Percentiles rank a stretch among this genome's conserved stretches.
Evolutionary conservation across 2,888 invertebrate genomes (phyloP).

Genomic region (Zonitis immaculata): DNA sequence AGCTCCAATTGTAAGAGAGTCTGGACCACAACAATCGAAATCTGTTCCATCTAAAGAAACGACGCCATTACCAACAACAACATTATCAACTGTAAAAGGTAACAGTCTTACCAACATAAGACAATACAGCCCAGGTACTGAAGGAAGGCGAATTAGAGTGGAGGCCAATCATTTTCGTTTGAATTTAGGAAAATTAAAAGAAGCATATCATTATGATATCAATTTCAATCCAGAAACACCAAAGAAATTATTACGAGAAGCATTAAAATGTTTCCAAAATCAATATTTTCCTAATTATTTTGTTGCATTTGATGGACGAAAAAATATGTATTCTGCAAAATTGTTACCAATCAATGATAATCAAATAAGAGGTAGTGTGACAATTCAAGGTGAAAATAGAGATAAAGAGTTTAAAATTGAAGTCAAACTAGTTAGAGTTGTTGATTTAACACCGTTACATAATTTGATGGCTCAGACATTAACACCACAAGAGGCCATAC

Average conservation of each 20-base stretch:
- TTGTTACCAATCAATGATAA: constrained; percentile 48
- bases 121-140: constrained; percentile 11
- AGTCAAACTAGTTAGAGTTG: constrained; percentile 53
- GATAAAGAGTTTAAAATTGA: constrained; percentile 42
- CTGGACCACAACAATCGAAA: no score
- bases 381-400: constrained; percentile 23
- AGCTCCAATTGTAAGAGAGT: no score
- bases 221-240: constrained; percentile 64
- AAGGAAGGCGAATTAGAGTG: constrained; percentile 31
- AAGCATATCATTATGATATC: constrained; percentile 78
- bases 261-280: constrained; percentile 39
- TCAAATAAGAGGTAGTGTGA: constrained; percentile 37
- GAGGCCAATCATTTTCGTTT: constrained; percentile 63
- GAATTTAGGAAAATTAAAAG: constrained; percentile 44
- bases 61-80: constrained; percentile 1
- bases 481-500: constrained; percentile 59
- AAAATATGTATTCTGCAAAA: constrained; percentile 58
- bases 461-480: constrained; percentile 19
- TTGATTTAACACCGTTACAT: constrained; percentile 47
- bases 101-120: constrained; percentile 8
- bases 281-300: constrained; percentile 46
- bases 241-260: constrained; percentile 56
- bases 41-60: no score
- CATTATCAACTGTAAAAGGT: background rate
- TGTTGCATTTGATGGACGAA: constrained; percentile 71